Evolutionary conservation across 2,888 invertebrate genomes (phyloP), one percentile per base, ranked within the genome.

Genomic region (Ophonus ardosiacus): DNA sequence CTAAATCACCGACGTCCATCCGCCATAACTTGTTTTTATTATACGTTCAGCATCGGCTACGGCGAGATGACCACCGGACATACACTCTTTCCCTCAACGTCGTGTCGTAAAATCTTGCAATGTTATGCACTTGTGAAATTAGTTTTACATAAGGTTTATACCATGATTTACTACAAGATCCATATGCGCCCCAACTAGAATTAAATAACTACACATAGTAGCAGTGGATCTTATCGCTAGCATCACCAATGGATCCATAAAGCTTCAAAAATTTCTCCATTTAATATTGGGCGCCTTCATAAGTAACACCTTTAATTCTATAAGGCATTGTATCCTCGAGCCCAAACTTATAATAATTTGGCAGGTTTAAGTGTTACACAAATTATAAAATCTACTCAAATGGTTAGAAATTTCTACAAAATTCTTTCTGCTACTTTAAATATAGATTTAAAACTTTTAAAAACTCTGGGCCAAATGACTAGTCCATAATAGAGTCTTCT

Each of bases 1-100:
- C 81, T 82, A 80, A 82, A 59, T 86, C 84, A 85, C 86, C 86
- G 59, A 40, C 61, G 40, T 51, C 78, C 78, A 63, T 79, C 79
- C 38, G 78, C 84, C 61, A 84, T 84, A 84, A 84, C 84, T 84
- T 84, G 78, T 65, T 84, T 84, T 84, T 84, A 84, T 84, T 84
- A 84, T 78, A 78, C 21, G 78, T 78, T 51, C 76, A 51, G n/a
- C 76, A 5, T 31, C 6, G 31, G 31, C 31, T 31, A 31, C 31
- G 31, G 31, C 51, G 78, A 78, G 78, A 78, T 57, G 56, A 57
- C 56, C 57, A 57, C 78, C 78, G 56, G 21, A 71, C 31, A 31
- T 31, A 76, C 76, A 68, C 71, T 74, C 68, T 74, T 74, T 74
- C 71, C 71, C 13, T 18, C 40, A 8, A 18, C 40, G 17, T 43